phyloP scores from a whole-genome alignment of 2,888 invertebrate genomes.

The Mythimna pallens region DNA sequence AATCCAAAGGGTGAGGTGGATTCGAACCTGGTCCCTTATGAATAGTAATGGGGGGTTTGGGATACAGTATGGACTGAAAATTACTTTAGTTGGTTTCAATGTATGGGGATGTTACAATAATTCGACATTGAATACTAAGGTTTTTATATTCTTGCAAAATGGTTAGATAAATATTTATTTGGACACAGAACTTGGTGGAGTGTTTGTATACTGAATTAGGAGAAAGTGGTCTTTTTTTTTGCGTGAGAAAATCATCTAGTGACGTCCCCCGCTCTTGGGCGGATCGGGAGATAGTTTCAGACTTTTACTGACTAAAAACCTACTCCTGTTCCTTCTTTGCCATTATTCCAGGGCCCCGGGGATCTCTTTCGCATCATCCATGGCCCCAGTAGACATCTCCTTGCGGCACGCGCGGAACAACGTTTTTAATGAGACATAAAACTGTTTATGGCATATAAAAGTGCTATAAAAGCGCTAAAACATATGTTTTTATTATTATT shows the following conservation, averaged over 20 bases:
- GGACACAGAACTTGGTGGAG: not conserved
- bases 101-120: conserved; percentile 46
- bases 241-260: too few species aligned
- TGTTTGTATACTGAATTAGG: not conserved
- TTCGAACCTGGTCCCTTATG: conserved; percentile 69
- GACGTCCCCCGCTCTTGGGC: too few species aligned
- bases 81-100: conserved; percentile 37
- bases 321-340: too few species aligned
- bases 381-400: too few species aligned
- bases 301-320: too few species aligned
- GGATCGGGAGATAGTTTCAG: too few species aligned
- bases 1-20: conserved; percentile 70
- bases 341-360: too few species aligned
- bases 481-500: not conserved
- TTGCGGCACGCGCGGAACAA: too few species aligned
- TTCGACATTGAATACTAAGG: conserved; percentile 44
- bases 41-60: conserved; percentile 73
- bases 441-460: not conserved
- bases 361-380: too few species aligned
- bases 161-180: not conserved
- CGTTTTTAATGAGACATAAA: not conserved
- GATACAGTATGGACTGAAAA: conserved; percentile 54
- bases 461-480: not conserved
- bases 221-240: not conserved
- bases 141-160: not conserved